Conservation (phyloP, 2,888 invertebrate genomes). For the Metellina segmentata region DNA sequence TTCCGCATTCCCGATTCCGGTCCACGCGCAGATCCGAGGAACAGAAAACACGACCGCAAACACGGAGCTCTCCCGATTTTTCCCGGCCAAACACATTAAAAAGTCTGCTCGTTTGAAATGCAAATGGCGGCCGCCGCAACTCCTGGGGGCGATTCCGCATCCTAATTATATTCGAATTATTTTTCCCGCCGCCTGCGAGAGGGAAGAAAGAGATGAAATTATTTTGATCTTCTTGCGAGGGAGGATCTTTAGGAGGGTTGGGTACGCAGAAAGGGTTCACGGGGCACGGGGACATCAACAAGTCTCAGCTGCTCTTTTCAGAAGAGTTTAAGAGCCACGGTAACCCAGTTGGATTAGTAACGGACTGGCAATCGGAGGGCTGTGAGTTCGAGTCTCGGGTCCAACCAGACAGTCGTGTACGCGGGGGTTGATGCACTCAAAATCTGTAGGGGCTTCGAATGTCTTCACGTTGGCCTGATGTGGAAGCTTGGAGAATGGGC, state of each 20-base stretch:
- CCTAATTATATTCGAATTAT: slow-evolving; percentile 55
- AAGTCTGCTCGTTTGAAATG: slow-evolving; percentile 41
- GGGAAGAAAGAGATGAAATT: slow-evolving; percentile 31
- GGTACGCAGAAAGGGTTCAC: slow-evolving; percentile 5
- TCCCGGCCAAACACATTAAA: slow-evolving; percentile 38
- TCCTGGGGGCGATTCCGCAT: slow-evolving; percentile 17
- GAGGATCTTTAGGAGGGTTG: not conserved
- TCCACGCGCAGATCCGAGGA: too few relatives aligned
- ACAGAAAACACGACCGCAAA: not conserved
- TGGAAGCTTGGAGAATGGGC: too few relatives aligned
- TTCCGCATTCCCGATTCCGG: too few relatives aligned
- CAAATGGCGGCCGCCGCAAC: slow-evolving; percentile 1
- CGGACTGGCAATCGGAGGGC: too few relatives aligned
- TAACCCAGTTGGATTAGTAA: too few relatives aligned
- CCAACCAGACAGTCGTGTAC: too few relatives aligned
- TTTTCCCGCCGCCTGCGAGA: slow-evolving; percentile 6
- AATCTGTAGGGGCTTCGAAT: too few relatives aligned
- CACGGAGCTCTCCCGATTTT: slow-evolving; percentile 23
- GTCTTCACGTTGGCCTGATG: too few relatives aligned
- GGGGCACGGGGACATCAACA: not conserved
- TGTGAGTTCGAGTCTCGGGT: too few relatives aligned
- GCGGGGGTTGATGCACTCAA: too few relatives aligned
- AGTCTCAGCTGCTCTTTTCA: not conserved
- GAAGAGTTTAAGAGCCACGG: not conserved
- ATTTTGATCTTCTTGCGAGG: slow-evolving; percentile 24